Evolutionary conservation across 1,140 invertebrate genomes (phyloP), one percentile per base, ranked within the genome.

Genomic region (Telenomus remus): DNA sequence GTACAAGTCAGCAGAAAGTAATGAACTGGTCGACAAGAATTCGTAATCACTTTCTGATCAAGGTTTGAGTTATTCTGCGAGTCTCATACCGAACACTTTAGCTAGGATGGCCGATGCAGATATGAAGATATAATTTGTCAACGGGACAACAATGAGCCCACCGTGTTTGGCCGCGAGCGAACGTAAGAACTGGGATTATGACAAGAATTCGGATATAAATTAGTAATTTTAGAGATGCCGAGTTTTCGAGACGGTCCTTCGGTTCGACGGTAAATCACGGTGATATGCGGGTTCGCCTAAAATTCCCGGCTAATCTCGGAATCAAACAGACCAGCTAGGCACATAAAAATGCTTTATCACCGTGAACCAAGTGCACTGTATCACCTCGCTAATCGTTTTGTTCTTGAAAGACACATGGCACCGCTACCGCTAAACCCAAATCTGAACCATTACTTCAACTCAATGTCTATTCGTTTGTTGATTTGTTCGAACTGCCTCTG

Each of bases 211-310:
- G 80, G 80, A 64, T 82, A 88, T 88, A 88, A 88, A 88, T 88
- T 87, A 85, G 86, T 86, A 87, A 88, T 88, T 87, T 88, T 86
- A 87, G 87, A 86, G 79, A 82, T 82, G 63, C 73, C 69, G 69
- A 49, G 50, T 81, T 82, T 76, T 44, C 59, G 47, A 57, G 51
- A 51, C 61, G 44, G 51, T 56, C 63, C 53, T 72, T 65, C 79
- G 75, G 74, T 84, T 84, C 80, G 79, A 79, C 71, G 64, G 81
- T 88, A 88, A 88, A 88, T 87, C 87, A 87, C 81, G 48, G 77
- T 87, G 87, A 87, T 88, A 88, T 88, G 87, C 86, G 87, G 86
- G 86, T 87, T 88, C 86, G 81, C 82, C 85, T 74, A 84, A 87
- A 86, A 87, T 87, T 87, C 84, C 71, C 82, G 65, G 82, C 86